Conservation (phyloP, 2,797 vertebrate species). For the Enteromius radiatus region DNA sequence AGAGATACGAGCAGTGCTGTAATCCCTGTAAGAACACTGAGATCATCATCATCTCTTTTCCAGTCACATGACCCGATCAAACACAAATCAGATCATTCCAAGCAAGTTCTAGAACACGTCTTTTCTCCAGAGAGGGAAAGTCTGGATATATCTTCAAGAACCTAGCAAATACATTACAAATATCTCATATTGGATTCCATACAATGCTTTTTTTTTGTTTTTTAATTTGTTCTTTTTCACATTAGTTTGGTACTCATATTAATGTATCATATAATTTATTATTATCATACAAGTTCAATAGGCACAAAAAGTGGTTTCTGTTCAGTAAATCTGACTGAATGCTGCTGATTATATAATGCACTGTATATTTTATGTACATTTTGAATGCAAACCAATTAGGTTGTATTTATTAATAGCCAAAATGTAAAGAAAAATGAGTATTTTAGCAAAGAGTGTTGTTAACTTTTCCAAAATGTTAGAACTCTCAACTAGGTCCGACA, state of each 20-base stretch:
- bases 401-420: neutral
- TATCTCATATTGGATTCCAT: no score
- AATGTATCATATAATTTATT: neutral
- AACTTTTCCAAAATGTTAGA: neutral
- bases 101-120: slow-evolving; percentile 33
- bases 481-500: neutral
- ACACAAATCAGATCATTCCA: slow-evolving; percentile 38
- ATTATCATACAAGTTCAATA: neutral
- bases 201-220: no score
- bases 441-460: neutral
- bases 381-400: neutral
- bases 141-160: neutral
- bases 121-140: neutral
- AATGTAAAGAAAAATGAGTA: neutral
- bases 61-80: slow-evolving; percentile 47
- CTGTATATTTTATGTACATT: neutral
- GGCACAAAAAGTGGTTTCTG: neutral
- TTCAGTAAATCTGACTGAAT: neutral
- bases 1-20: slow-evolving; percentile 46
- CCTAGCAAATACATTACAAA: neutral
- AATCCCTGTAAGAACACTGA: slow-evolving; percentile 50
- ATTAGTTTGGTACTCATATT: neutral
- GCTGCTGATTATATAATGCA: neutral
- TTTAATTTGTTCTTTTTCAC: no score
- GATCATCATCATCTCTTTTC: slow-evolving; percentile 51